Evolutionary conservation across 2,888 invertebrate species (phyloP), one percentile per base, ranked within the genome.

Genomic region (Copidosoma aretas): DNA sequence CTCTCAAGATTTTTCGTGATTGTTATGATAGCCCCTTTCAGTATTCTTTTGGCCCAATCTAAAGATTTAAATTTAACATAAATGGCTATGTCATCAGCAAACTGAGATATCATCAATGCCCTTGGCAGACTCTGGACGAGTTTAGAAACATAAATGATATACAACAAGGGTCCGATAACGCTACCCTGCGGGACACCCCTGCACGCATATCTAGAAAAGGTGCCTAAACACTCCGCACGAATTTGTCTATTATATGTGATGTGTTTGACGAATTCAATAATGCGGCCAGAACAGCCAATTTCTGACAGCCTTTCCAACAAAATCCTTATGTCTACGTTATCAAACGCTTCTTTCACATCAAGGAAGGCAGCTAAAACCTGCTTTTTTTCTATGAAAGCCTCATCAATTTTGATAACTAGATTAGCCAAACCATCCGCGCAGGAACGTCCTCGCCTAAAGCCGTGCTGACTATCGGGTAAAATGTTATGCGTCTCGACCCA

Each of bases 11-110:
- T 52, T 10, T 51, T 32, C 32, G 32, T 32, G 32, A 32, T 32
- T 3, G 32, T 5, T 32, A 3, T 8, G 32, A 32, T 32, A 32
- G 32, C 32, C 32, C 32, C 32, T 8, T 32, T 8, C 32, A 32
- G 32, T 32, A 21, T n/a, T n/a, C 51, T 67, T 43, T 51, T 60
- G 3, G 43, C 43, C 17, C 43, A 15, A 15, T 46, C 12, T 46
- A 15, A 14, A 41, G 41, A 8, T 17, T 64, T 1, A 19, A 19
- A 17, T 39, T 52, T 19, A 41, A 17, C n/a, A 19, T 60, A 71
- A 1, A 46, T 19, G 15, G 17, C 32, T 22, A 68, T 49, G 51
- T 71, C 67, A 46, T 71, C 71, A 22, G 71, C 65, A 43, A 71
- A 68, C 41, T 61, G 41, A 0, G 67, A 67, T 1, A 60, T 17